These are phyloP conservation scores for Polypedilum vanderplanki DNA, from an alignment of 1,140 invertebrate genomes.

Conservation along the genomic window DNA sequence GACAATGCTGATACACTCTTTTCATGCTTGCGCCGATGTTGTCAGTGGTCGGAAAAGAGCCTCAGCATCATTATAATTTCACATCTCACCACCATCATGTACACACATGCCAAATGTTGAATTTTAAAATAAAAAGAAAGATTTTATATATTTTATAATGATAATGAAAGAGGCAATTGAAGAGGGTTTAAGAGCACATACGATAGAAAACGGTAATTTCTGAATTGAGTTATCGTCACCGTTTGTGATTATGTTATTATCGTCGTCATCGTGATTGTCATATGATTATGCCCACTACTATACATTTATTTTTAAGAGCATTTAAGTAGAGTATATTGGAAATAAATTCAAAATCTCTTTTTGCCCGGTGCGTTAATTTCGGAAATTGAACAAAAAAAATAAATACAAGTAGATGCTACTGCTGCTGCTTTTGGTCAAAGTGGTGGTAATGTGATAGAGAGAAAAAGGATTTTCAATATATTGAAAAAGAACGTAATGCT, in stretches of 20 bases:
- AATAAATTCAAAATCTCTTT: too few relatives aligned
- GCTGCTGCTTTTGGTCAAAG: too few relatives aligned
- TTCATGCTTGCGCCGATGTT: neutral
- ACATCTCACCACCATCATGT: neutral
- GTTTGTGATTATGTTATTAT: neutral
- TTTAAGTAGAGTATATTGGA: too few relatives aligned
- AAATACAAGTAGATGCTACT: too few relatives aligned
- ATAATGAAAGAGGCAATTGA: too few relatives aligned
- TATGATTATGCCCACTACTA: neutral
- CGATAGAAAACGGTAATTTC: conserved; percentile 12
- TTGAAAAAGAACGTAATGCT: neutral
- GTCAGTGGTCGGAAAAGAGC: neutral
- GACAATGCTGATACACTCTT: conserved; percentile 5
- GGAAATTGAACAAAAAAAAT: too few relatives aligned
- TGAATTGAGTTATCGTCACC: conserved; percentile 17
- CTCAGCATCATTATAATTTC: neutral
- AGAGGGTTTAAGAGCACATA: neutral
- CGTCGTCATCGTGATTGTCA: neutral
- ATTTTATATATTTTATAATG: too few relatives aligned
- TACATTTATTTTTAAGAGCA: too few relatives aligned
- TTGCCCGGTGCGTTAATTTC: too few relatives aligned
- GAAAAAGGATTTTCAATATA: neutral
- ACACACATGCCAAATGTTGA: too few relatives aligned
- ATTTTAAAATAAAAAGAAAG: too few relatives aligned
- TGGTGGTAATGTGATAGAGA: too few relatives aligned